Conservation (phyloP, 2,797 vertebrate species). For the Hoplostethus atlanticus region DNA sequence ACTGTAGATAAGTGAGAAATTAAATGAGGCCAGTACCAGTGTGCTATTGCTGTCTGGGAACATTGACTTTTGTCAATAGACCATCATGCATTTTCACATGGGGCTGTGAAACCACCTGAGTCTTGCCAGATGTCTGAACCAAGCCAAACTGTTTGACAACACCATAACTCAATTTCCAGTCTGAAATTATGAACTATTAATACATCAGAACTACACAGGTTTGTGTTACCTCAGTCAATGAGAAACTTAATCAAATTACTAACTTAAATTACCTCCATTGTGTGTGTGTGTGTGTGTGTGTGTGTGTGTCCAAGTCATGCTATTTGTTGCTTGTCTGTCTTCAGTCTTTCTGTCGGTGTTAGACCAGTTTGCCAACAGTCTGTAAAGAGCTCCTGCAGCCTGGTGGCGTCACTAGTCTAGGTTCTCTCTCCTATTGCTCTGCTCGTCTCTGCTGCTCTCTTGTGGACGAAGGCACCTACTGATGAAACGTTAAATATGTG, state of each 20-base stretch:
- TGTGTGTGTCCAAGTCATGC: neutral
- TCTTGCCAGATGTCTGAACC: constrained; percentile 10
- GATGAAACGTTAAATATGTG: neutral
- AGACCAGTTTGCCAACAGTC: neutral
- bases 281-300: neutral
- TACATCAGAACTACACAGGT: too few relatives aligned
- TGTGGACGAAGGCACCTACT: constrained; percentile 14
- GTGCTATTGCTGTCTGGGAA: neutral
- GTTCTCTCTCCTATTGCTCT: neutral
- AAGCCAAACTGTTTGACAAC: constrained; percentile 18
- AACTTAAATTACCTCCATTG: neutral
- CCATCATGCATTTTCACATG: constrained; percentile 4
- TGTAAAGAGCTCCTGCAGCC: neutral
- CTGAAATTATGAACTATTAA: constrained; percentile 22
- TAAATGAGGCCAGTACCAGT: constrained; percentile 1
- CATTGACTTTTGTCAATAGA: constrained; percentile 12
- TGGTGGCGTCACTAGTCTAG: too few relatives aligned
- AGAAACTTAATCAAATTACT: neutral
- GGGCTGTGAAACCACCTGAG: constrained; percentile 24
- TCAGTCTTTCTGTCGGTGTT: neutral
- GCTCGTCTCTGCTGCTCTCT: constrained; percentile 52
- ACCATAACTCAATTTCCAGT: neutral
- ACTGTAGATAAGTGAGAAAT: neutral
- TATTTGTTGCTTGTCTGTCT: neutral
- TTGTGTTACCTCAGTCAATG: too few relatives aligned